phyloP scores from a whole-genome alignment of 2,888 invertebrate genomes.

The Cybosia mesomella region DNA sequence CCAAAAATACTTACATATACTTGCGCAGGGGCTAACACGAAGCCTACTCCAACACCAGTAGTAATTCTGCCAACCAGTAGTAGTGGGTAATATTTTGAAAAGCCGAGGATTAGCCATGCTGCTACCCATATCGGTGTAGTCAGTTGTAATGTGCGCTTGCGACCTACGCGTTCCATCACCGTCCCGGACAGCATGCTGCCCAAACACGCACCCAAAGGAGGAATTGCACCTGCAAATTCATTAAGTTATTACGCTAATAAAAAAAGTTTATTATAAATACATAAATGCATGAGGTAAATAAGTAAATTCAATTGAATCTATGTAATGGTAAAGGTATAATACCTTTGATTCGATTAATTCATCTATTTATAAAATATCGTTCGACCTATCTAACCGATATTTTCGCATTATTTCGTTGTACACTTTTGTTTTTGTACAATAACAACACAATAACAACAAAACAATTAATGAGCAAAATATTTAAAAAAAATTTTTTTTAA shows the following conservation, averaged over 20 bases:
- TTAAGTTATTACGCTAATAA: not conserved
- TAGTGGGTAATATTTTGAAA: constrained; percentile 75
- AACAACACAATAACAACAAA: no score
- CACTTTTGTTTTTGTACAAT: no score
- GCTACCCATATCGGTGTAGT: constrained; percentile 83
- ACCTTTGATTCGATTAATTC: no score
- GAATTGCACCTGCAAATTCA: constrained; percentile 79
- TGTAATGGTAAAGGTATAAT: no score
- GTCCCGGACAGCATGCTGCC: constrained; percentile 86
- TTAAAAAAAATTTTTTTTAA: no score
- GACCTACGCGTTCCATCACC: constrained; percentile 84
- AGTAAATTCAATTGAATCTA: no score
- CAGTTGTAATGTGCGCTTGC: constrained; percentile 82
- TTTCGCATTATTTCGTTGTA: no score
- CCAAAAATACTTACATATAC: constrained; percentile 85
- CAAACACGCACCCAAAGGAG: constrained; percentile 86
- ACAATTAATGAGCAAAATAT: no score
- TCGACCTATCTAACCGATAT: no score
- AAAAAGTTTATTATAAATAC: not conserved
- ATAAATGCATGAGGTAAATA: not conserved
- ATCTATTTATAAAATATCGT: no score
- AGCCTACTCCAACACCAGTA: constrained; percentile 88
- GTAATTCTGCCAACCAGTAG: constrained; percentile 85
- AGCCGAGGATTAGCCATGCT: constrained; percentile 86
- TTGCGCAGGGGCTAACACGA: constrained; percentile 88